Percentiles rank a stretch among this genome's conserved stretches.
Conservation (phyloP, 2,888 invertebrate genomes). For the Fabriciana adippe region DNA sequence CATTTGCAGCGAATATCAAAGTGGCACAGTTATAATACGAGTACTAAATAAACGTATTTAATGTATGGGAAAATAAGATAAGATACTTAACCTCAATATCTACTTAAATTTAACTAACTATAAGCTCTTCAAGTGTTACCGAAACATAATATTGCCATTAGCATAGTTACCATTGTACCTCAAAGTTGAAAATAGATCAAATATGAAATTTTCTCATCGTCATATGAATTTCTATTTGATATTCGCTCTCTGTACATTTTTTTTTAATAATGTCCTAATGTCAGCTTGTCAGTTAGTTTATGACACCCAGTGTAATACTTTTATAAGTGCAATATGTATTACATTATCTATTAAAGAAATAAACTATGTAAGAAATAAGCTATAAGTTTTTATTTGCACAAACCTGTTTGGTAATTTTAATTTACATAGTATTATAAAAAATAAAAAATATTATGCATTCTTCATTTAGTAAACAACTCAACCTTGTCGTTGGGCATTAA, state of each 20-base stretch:
- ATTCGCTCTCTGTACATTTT: slow-evolving; percentile 7
- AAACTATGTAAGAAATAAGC: slow-evolving; percentile 4
- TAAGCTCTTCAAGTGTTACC: not conserved
- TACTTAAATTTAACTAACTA: not conserved
- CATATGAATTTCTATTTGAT: not conserved
- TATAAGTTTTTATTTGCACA: slow-evolving; percentile 5
- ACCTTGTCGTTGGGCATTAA: too few relatives aligned
- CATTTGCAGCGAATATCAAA: too few relatives aligned
- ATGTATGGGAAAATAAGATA: too few relatives aligned
- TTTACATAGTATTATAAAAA: too few relatives aligned
- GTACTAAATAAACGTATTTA: too few relatives aligned
- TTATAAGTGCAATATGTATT: slow-evolving; percentile 9
- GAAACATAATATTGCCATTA: slow-evolving; percentile 17
- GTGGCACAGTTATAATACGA: too few relatives aligned
- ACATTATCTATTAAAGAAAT: slow-evolving; percentile 16
- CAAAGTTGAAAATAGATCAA: slow-evolving; percentile 2
- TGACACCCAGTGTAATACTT: slow-evolving; percentile 3
- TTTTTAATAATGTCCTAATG: not conserved
- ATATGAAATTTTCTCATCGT: not conserved
- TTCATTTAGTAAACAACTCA: too few relatives aligned
- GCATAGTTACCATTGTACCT: slow-evolving; percentile 28
- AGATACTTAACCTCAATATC: not conserved
- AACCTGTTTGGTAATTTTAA: not conserved
- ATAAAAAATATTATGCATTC: too few relatives aligned
- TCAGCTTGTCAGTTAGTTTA: not conserved